phyloP scores from a whole-genome alignment of 2,113 vertebrate species.

The Phainopepla nitens region DNA sequence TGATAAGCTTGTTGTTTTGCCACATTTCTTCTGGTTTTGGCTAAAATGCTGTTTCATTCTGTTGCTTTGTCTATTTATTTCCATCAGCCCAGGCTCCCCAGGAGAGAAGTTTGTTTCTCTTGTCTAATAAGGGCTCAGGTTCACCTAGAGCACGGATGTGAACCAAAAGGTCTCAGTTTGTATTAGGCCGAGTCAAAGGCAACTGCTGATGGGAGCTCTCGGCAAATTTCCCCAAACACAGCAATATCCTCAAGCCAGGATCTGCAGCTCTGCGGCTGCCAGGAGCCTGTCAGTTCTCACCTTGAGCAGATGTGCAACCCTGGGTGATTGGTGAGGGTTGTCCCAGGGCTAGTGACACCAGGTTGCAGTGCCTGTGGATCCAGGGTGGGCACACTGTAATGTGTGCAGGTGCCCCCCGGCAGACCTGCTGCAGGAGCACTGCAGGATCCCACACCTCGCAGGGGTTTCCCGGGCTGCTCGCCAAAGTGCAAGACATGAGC shows the following conservation, averaged over 20 bases:
- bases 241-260: neutral
- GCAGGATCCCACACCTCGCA: accelerated
- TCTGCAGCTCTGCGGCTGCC: accelerated
- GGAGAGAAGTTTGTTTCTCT: neutral
- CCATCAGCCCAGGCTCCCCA: neutral
- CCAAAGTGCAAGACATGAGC: accelerated
- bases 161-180: accelerated
- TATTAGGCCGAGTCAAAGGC: neutral
- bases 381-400: neutral
- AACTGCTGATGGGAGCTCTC: neutral
- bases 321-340: neutral
- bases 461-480: neutral
- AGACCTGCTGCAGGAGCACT: neutral
- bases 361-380: neutral
- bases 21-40: neutral
- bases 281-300: neutral
- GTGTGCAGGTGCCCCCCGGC: neutral
- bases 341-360: neutral
- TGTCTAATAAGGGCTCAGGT: neutral
- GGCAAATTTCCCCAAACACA: neutral
- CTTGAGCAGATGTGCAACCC: no score
- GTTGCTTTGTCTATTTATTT: neutral
- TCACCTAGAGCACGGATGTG: neutral
- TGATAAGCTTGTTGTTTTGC: neutral
- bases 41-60: neutral